Conservation (phyloP, 2,797 vertebrate genomes). For the Perodicticus potto region DNA sequence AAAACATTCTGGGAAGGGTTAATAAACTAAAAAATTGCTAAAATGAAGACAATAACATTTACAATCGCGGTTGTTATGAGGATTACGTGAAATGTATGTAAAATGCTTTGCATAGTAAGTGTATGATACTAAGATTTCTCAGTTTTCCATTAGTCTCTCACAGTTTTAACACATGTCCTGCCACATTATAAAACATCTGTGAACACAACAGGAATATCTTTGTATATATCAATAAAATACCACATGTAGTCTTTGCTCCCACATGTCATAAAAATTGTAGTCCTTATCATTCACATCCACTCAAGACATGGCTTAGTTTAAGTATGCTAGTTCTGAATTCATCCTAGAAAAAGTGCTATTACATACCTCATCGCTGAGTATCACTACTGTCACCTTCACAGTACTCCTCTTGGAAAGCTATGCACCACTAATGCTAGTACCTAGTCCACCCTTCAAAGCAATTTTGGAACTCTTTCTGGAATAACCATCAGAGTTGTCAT, state of each 20-base stretch:
- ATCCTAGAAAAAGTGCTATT: too few relatives aligned
- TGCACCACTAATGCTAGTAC: too few relatives aligned
- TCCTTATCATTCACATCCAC: background rate
- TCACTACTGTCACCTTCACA: too few relatives aligned
- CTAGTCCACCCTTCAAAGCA: too few relatives aligned
- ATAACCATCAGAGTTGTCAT: too few relatives aligned
- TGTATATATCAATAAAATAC: background rate
- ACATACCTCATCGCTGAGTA: too few relatives aligned
- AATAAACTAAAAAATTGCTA: constrained; percentile 18
- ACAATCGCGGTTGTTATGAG: background rate
- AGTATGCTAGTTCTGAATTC: background rate
- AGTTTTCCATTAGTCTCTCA: background rate
- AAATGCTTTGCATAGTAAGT: constrained; percentile 10
- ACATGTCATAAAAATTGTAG: background rate
- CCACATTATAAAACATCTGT: background rate
- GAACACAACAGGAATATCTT: constrained; percentile 23
- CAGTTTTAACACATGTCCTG: background rate
- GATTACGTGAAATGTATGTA: constrained; percentile 31
- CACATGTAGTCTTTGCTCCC: constrained; percentile 10
- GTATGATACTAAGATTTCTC: constrained; percentile 2
- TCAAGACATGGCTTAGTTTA: background rate
- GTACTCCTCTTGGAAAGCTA: too few relatives aligned
- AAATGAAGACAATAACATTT: constrained; percentile 21
- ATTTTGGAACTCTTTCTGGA: too few relatives aligned
- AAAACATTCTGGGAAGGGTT: constrained; percentile 24